Conservation (phyloP, 2,888 invertebrate species). For the Agrotis ipsilon region DNA sequence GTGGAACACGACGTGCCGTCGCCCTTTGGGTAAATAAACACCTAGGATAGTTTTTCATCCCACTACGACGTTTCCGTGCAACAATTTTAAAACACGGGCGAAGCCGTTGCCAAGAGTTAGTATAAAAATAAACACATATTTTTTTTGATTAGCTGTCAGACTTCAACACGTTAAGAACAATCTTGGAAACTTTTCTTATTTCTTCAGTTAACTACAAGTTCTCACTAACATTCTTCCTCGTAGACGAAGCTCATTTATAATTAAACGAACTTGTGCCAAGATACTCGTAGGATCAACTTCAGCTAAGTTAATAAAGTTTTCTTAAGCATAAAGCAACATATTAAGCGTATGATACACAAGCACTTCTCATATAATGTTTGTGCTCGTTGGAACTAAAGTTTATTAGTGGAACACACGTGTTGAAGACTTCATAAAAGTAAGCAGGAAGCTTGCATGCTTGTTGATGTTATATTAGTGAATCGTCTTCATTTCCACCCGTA, state of each 20-base stretch:
- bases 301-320: slow-evolving; percentile 1
- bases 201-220: background rate
- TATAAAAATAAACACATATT: too few species aligned
- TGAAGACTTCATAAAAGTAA: background rate
- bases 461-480: too few species aligned
- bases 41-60: too few species aligned
- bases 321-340: background rate
- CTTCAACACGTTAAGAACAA: too few species aligned
- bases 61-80: too few species aligned
- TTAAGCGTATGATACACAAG: too few species aligned
- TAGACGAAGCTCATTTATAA: slow-evolving; percentile 1
- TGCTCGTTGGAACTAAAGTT: background rate
- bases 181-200: slow-evolving; percentile 9
- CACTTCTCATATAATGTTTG: background rate
- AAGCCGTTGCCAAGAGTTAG: too few species aligned
- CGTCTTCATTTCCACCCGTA: too few species aligned
- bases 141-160: background rate
- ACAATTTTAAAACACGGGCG: too few species aligned
- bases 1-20: too few species aligned
- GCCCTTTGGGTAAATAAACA: too few species aligned
- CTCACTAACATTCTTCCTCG: background rate
- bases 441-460: too few species aligned
- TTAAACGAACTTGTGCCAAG: background rate
- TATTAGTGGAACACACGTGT: background rate
- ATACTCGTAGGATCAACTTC: background rate